Evolutionary conservation across 2,888 invertebrate species (phyloP).

Genomic region (Labia minor): DNA sequence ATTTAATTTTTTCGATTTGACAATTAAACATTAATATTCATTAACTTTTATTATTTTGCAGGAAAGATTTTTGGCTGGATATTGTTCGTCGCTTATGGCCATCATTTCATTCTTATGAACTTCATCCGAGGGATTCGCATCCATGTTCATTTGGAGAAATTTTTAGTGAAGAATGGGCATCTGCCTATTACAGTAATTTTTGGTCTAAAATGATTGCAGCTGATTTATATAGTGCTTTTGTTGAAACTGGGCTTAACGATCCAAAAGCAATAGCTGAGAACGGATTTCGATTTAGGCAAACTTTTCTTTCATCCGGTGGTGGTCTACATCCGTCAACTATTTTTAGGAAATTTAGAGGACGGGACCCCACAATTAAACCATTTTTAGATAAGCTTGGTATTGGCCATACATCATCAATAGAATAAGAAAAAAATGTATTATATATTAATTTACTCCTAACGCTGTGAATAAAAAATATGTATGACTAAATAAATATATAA

Average conservation of each 20-base stretch:
- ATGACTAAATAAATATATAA: too few species aligned
- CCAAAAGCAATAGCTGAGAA: conserved; percentile 27
- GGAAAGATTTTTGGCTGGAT: conserved; percentile 70
- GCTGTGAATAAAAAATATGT: too few species aligned
- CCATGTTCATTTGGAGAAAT: conserved; percentile 76
- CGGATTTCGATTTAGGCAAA: conserved; percentile 53
- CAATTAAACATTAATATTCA: too few species aligned
- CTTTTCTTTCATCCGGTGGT: conserved; percentile 73
- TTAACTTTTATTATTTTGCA: conserved; percentile 27
- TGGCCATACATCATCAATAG: conserved; percentile 21
- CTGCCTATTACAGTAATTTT: conserved; percentile 69
- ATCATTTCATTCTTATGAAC: conserved; percentile 62
- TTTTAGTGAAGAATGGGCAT: conserved; percentile 72
- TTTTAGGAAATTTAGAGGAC: conserved; percentile 80
- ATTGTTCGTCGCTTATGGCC: conserved; percentile 69
- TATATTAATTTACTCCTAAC: too few species aligned
- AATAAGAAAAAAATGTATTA: neutral
- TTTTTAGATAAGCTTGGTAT: conserved; percentile 53
- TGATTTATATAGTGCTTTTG: conserved; percentile 77
- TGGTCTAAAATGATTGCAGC: conserved; percentile 88
- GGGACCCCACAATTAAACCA: conserved; percentile 81
- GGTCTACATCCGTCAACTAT: conserved; percentile 70
- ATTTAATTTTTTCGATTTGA: conserved; percentile 14
- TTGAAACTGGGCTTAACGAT: conserved; percentile 45
- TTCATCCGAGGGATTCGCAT: conserved; percentile 69